These are phyloP conservation scores for Cepaea nemoralis DNA, from an alignment of 1,140 invertebrate genomes.

Conservation along the genomic window DNA sequence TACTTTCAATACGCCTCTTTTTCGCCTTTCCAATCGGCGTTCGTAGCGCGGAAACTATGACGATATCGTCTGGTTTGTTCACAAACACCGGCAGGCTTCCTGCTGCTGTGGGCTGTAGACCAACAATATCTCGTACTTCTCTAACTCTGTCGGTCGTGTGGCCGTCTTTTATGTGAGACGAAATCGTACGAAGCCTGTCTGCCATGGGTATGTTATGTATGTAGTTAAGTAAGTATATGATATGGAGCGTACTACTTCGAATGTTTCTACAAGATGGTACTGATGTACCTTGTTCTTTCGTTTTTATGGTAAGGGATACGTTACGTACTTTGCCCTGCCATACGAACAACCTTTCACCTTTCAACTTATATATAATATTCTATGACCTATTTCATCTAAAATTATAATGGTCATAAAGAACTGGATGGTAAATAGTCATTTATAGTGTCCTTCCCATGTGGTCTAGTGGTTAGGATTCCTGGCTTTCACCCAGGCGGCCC, in stretches of 20 bases:
- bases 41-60: conserved; percentile 63
- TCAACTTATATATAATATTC: no score
- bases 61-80: conserved; percentile 59
- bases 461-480: conserved; percentile 66
- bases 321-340: no score
- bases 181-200: background rate
- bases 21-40: conserved; percentile 66
- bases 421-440: background rate
- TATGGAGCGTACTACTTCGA: no score
- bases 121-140: background rate
- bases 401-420: no score
- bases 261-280: no score
- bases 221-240: no score
- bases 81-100: conserved; percentile 32
- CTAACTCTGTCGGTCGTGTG: background rate
- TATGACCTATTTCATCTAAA: no score
- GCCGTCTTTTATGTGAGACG: background rate
- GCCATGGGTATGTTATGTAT: no score
- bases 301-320: no score
- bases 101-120: background rate
- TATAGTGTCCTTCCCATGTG: conserved; percentile 49
- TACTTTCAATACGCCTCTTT: conserved; percentile 65
- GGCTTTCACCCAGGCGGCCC: conserved; percentile 64
- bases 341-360: no score
- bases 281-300: no score